Percentiles rank a stretch among this genome's conserved stretches.
Evolutionary conservation across 2,113 vertebrate species (phyloP).

Genomic region (Silurus meridionalis): DNA sequence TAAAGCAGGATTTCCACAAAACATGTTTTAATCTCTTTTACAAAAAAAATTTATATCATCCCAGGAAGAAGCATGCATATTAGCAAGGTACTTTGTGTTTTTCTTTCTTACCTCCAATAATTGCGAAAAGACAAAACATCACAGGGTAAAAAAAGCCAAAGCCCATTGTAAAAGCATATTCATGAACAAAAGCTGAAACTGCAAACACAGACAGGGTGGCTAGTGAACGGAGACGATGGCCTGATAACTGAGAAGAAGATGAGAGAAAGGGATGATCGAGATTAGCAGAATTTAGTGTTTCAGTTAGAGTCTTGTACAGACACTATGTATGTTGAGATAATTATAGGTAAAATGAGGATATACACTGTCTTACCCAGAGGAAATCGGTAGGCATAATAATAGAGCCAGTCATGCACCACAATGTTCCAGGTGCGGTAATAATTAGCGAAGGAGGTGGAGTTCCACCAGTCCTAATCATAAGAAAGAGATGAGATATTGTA

Average conservation of each 20-base stretch:
- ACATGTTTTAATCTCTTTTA: neutral
- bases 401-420: conserved; percentile 90
- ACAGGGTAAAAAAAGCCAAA: conserved; percentile 89
- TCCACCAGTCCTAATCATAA: conserved; percentile 88
- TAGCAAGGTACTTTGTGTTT: neutral
- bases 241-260: conserved; percentile 72
- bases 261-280: conserved; percentile 38
- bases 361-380: conserved; percentile 72
- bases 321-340: neutral
- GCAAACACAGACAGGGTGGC: conserved; percentile 81
- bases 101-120: conserved; percentile 78
- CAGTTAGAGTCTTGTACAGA: neutral
- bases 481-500: conserved; percentile 9
- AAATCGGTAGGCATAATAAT: conserved; percentile 83
- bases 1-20: neutral
- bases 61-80: neutral
- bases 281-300: neutral
- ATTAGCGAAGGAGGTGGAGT: conserved; percentile 84
- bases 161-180: conserved; percentile 79
- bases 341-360: neutral
- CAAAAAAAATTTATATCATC: neutral
- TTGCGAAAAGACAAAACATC: conserved; percentile 80
- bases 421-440: conserved; percentile 89
- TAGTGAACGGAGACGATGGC: conserved; percentile 66
- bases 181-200: conserved; percentile 80